Base-by-base conservation (phyloP, 2,113 vertebrate genomes). In the Penelope pileata region DNA sequence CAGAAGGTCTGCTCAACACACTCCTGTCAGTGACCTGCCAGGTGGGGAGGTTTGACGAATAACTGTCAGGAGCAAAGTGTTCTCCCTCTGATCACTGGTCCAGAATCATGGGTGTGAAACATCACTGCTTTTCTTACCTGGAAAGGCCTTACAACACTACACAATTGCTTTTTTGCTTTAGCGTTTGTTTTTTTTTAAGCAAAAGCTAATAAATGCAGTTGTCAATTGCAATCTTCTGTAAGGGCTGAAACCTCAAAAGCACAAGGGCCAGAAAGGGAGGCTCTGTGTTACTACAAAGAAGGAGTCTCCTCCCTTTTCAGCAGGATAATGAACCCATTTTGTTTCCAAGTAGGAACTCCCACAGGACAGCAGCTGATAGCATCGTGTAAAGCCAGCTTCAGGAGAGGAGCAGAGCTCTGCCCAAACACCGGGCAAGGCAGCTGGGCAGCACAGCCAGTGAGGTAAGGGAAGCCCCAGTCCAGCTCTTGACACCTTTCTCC, bases 401-500 rank as follows among this genome's bases (percentile, higher is more conserved):
- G 18, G 54, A 1, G 3, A 76, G 54, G 21, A 50, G 0, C 9
- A 34, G 64, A 5, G 2, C 38, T 24, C 14, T 12, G 32, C 12
- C 26, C 77, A 21, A 43, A 14, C 7, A 43, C 16, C 5, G 21
- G 27, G 8, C 14, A 27, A 40, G 77, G 16, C 0, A n/a, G 38
- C 23, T 7, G 22, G 26, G 48, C 30, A 32, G 4, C 38, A 50
- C 24, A 62, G 54, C 12, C 7, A 9, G 43, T 9, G 24, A 16
- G 19, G 38, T 4, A 7, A 53, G 4, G n/a, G 70, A 6, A 26
- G 36, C 26, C 32, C 1, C 2, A 5, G 6, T 4, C 18, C 3
- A 8, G 17, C 0, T 42, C 48, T 27, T 29, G 4, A 38, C 24
- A 13, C 22, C 12, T 2, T 22, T 32, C 29, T 15, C 14, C 0